Percentiles rank a stretch among this genome's conserved stretches.
Conservation (phyloP, 2,797 vertebrate species). For the Melopsittacus undulatus region DNA sequence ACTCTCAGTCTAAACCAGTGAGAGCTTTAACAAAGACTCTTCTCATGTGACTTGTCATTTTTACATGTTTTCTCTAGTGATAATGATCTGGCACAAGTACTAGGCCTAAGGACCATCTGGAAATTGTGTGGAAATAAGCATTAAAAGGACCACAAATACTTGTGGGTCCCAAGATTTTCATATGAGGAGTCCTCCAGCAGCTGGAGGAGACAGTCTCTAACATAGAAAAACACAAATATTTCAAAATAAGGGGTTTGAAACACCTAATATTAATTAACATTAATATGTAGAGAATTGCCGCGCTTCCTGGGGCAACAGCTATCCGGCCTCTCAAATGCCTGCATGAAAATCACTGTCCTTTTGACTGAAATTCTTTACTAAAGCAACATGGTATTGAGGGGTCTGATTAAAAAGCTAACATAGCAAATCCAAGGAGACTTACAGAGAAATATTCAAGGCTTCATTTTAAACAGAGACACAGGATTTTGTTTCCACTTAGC, state of each 20-base stretch:
- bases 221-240: not conserved
- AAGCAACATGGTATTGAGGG: not conserved
- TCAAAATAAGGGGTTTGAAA: not conserved
- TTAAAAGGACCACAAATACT: not conserved
- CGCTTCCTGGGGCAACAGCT: not conserved
- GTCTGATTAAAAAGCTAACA: not conserved
- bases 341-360: not conserved
- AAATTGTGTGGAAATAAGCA: not conserved
- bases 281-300: not conserved
- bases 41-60: not conserved
- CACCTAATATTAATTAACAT: not conserved
- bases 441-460: not conserved
- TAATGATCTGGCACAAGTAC: not conserved
- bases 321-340: not conserved
- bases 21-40: not conserved
- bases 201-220: not conserved
- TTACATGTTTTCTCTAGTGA: not conserved
- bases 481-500: not conserved
- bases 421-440: not conserved
- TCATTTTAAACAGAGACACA: not conserved
- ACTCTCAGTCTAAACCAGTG: not conserved
- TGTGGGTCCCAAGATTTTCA: not conserved
- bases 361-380: not conserved
- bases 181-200: rapidly evolving
- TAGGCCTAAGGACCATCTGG: not conserved